Base-by-base conservation (phyloP, 35 echinoderm and acorn worm genomes). In the Apostichopus japonicus region DNA sequence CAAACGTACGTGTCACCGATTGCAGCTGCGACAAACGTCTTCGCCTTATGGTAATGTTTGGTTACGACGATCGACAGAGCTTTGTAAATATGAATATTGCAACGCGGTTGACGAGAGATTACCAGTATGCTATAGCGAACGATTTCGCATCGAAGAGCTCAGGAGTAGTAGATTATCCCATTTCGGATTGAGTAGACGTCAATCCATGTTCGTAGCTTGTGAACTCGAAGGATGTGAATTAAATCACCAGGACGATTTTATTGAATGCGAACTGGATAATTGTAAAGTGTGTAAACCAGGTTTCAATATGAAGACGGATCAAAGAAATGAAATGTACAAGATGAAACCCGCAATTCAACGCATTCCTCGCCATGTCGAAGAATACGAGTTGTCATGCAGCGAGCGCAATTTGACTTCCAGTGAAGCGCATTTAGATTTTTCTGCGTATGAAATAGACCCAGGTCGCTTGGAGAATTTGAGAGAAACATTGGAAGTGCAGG, bases 251-350 rank as follows among this genome's bases (percentile, higher is more conserved):
- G 78, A 82, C 53, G 80, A 92, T 16, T 54, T 89, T 17, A 89
- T 89, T 22, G 62, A 72, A 6, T 89, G 86, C 17, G 86, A 89
- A 65, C 24, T 89, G 61, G 86, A 89, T 53, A 89, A 89, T 54
- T 89, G 86, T 24, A 89, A 89, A 15, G 63, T 89, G n/a, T 89
- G 86, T 73, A 89, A 89, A n/a, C 86, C 86, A 1, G 44, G 86
- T 27, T 54, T 19, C 13, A 82, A 16, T 24, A 82, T 82, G 44
- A 82, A 82, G n/a, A 6, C 6, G 8, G 7, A 33, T 19, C 71
- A 23, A 19, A 75, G 17, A 15, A 21, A 1, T 75, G 71, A 75
- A 75, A 75, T 24, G 17, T 21, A 7, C 16, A 15, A 75, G n/a
- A 19, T 75, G 15, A 75, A 14, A 75, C 16, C 71, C 4, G 15